Conservation (phyloP, 2,888 invertebrate genomes). For the Apodemia hepburni region DNA sequence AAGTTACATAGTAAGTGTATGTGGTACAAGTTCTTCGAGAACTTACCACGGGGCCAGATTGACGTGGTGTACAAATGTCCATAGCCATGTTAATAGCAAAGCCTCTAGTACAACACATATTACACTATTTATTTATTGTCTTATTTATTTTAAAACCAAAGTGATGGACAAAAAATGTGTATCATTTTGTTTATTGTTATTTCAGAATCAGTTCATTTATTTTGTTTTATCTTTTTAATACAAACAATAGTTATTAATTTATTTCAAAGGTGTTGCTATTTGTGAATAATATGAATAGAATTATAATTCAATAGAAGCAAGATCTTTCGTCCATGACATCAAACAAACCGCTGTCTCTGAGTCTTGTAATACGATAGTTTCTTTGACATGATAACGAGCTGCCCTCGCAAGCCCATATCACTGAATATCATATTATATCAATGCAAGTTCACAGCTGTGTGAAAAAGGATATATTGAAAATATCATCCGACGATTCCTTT, state of each 20-base stretch:
- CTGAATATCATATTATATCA: constrained; percentile 67
- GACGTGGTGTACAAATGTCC: too few relatives aligned
- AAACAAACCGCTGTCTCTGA: constrained; percentile 72
- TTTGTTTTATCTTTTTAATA: not conserved
- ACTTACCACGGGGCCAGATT: too few relatives aligned
- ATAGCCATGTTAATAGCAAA: too few relatives aligned
- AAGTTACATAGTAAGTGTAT: too few relatives aligned
- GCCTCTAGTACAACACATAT: too few relatives aligned
- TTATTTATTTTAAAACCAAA: too few relatives aligned
- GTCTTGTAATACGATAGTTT: constrained; percentile 72
- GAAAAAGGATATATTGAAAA: constrained; percentile 51
- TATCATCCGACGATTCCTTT: constrained; percentile 35
- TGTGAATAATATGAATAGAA: constrained; percentile 1
- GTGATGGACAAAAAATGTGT: too few relatives aligned
- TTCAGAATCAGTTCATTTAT: too few relatives aligned
- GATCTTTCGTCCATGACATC: constrained; percentile 53
- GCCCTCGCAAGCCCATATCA: constrained; percentile 55
- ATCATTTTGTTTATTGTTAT: too few relatives aligned
- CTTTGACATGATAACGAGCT: constrained; percentile 77
- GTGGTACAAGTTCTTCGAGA: too few relatives aligned
- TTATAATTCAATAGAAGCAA: constrained; percentile 40
- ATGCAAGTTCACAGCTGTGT: constrained; percentile 40
- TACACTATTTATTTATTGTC: too few relatives aligned
- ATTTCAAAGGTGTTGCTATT: not conserved
- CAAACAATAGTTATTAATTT: not conserved